phyloP scores from a whole-genome alignment of 1,140 invertebrate genomes.

The Leptopilina boulardi region DNA sequence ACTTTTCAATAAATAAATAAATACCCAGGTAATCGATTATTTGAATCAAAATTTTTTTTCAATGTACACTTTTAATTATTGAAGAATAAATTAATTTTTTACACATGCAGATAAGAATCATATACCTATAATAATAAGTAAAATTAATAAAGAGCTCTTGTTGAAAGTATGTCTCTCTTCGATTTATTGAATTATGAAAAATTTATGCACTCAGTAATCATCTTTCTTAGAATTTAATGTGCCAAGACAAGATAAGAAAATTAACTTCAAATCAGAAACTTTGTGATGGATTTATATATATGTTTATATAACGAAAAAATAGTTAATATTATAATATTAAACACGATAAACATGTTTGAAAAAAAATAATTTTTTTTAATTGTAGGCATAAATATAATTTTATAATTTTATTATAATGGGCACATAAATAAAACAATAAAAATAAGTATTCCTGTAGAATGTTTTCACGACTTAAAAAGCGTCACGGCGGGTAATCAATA shows the following conservation, averaged over 20 bases:
- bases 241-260: background rate
- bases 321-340: background rate
- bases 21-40: too few relatives aligned
- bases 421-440: background rate
- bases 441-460: background rate
- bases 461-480: background rate
- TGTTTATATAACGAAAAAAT: background rate
- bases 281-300: background rate
- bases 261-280: background rate
- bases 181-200: conserved; percentile 17
- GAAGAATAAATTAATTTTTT: too few relatives aligned
- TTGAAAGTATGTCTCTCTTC: background rate
- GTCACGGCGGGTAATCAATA: background rate
- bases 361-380: too few relatives aligned
- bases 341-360: background rate
- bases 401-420: too few relatives aligned
- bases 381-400: too few relatives aligned
- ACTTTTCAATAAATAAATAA: too few relatives aligned
- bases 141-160: conserved; percentile 10
- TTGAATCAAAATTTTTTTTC: too few relatives aligned
- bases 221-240: conserved; percentile 11
- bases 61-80: too few relatives aligned
- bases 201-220: conserved; percentile 6
- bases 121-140: background rate
- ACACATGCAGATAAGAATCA: background rate